A percentile compares a stretch with the other conserved stretches of the same genome.
These are phyloP conservation scores for Rhabdomys pumilio DNA, from an alignment of 2,797 vertebrate genomes.

Conservation along the genomic window DNA sequence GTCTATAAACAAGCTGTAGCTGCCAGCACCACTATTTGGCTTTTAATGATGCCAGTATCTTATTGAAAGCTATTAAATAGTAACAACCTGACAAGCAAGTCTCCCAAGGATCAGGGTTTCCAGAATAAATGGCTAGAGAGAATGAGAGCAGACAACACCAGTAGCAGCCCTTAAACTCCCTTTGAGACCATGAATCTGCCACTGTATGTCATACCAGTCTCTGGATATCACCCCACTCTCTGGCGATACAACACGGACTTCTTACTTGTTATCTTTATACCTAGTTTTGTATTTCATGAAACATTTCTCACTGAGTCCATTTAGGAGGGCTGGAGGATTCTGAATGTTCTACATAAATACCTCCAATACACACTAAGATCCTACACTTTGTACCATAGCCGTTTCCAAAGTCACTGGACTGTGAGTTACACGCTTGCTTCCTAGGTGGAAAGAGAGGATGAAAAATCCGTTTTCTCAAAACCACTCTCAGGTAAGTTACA, in stretches of 20 bases:
- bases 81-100: constrained; percentile 58
- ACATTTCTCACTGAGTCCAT: not conserved
- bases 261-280: not conserved
- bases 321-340: not conserved
- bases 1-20: constrained; percentile 72
- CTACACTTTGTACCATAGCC: not conserved
- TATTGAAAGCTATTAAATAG: constrained; percentile 50
- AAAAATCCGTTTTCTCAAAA: not conserved
- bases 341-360: not conserved
- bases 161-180: not conserved
- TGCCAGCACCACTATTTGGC: constrained; percentile 54
- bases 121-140: not conserved
- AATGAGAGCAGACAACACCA: not conserved
- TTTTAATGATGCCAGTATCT: constrained; percentile 67
- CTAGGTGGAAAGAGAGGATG: not conserved
- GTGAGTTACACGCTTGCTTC: not conserved
- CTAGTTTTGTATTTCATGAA: constrained; percentile 10
- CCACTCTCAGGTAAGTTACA: not conserved
- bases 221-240: not conserved
- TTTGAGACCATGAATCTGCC: not conserved
- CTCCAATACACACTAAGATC: not conserved
- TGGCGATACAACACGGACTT: not conserved
- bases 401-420: not conserved
- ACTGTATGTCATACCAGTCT: not conserved
- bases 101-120: not conserved